These are phyloP conservation scores for Schlechtendalia chinensis DNA, from an alignment of 1,140 invertebrate species.

Conservation along the genomic window DNA sequence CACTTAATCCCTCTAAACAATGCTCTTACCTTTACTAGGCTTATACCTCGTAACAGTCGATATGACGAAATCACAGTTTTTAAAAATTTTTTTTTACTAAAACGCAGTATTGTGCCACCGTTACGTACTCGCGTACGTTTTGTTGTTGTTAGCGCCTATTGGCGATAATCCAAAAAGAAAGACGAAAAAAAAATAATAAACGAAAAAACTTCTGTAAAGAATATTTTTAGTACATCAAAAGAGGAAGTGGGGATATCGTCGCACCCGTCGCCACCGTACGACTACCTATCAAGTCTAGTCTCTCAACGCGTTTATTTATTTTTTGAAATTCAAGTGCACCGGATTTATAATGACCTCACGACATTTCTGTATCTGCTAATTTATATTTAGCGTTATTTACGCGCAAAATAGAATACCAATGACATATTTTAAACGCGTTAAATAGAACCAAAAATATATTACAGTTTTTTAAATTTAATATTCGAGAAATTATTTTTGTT, in stretches of 20 bases:
- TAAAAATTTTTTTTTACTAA: not conserved
- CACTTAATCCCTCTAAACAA: too few relatives aligned
- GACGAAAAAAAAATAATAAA: too few relatives aligned
- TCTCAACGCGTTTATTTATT: not conserved
- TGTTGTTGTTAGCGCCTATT: constrained; percentile 12
- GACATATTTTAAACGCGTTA: not conserved
- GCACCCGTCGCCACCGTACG: too few relatives aligned
- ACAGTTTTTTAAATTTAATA: too few relatives aligned
- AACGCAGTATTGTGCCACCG: constrained; percentile 2
- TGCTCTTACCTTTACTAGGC: too few relatives aligned
- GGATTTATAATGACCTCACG: not conserved
- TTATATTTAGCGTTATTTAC: not conserved
- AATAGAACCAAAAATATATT: too few relatives aligned
- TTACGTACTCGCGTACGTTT: not conserved
- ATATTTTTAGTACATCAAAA: constrained; percentile 22
- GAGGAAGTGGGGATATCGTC: not conserved
- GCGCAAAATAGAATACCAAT: not conserved
- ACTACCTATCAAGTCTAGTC: too few relatives aligned
- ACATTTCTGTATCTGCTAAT: not conserved
- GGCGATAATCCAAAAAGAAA: not conserved
- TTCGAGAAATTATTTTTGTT: too few relatives aligned
- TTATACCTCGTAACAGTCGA: too few relatives aligned
- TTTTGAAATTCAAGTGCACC: constrained; percentile 25
- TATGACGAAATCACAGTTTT: too few relatives aligned
- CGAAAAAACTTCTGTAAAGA: not conserved